Evolutionary conservation across 2,888 invertebrate species (phyloP), one percentile per base, ranked within the genome.

Genomic region (Tyria jacobaeae): DNA sequence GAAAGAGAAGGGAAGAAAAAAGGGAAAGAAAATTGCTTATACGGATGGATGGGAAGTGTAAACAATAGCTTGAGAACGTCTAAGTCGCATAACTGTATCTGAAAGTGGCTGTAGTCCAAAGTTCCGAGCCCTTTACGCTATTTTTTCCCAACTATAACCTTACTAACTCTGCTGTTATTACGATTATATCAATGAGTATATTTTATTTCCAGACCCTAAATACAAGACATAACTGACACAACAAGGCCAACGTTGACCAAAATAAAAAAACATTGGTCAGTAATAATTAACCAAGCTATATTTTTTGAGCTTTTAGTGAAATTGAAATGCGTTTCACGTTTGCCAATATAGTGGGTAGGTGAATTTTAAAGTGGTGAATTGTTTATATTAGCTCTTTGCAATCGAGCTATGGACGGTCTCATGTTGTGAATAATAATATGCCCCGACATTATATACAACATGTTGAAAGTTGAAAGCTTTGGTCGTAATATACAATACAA

Each of bases 271-370:
- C 21, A 44, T 3, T 44, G 41, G 41, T 44, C 41, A 44, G 41
- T 17, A 53, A 53, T 34, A 53, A 53, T 53, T 53, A 53, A 53
- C 15, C 25, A 25, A 25, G 9, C 37, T 9, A n/a, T 53, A 25
- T 53, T 53, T 53, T 51, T 52, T 4, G 3, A 51, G 51, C 51
- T 51, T 51, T 50, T 34, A 21, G 51, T 17, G 15, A 15, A 58
- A 58, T 58, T 51, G 51, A 51, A 51, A 58, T 24, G 24, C 34
- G 44, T 41, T 25, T 41, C 57, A 57, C 31, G 15, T 35, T 21
- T 15, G 27, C 3, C n/a, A 4, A 24, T 21, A 12, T 21, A 24
- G 24, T 53, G 24, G 24, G 24, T 53, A 15, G 24, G 39, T 53
- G 52, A 52, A 52, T 53, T 53, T 53, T 37, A 53, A 52, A 37